These are phyloP conservation scores for Leptonema lineaticorne DNA, from an alignment of 1,140 invertebrate genomes.

Conservation along the genomic window DNA sequence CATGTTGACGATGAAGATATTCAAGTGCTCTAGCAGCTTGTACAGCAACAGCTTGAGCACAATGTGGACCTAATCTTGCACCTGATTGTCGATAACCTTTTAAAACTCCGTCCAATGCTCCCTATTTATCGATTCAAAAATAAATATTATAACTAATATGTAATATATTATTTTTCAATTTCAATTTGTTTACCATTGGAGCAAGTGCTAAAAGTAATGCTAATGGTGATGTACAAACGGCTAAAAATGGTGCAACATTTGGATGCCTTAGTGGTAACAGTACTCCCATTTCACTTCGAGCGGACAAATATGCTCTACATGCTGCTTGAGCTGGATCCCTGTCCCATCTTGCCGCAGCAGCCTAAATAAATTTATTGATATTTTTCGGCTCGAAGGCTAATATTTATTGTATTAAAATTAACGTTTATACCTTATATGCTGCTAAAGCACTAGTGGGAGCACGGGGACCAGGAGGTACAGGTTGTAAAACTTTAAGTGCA, in stretches of 20 bases:
- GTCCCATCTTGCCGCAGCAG: conserved; percentile 86
- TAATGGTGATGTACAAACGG: conserved; percentile 84
- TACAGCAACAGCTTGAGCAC: conserved; percentile 81
- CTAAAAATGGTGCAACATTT: conserved; percentile 91
- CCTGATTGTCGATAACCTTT: conserved; percentile 82
- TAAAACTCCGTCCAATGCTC: conserved; percentile 81
- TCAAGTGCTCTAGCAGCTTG: conserved; percentile 94
- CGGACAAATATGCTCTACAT: conserved; percentile 93
- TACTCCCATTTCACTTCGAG: conserved; percentile 91
- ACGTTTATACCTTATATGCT: conserved; percentile 71
- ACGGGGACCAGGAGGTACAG: conserved; percentile 81
- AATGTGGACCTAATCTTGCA: conserved; percentile 74
- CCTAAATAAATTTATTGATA: too few relatives aligned
- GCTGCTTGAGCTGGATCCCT: conserved; percentile 87
- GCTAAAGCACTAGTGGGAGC: conserved; percentile 71
- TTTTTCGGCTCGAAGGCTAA: background rate
- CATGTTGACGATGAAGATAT: conserved; percentile 91
- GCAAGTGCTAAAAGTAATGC: conserved; percentile 89
- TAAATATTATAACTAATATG: conserved; percentile 1
- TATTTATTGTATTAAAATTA: background rate
- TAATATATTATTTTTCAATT: background rate
- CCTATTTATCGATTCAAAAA: conserved; percentile 52
- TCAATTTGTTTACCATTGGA: conserved; percentile 57
- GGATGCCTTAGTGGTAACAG: conserved; percentile 81
- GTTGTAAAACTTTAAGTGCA: conserved; percentile 95